phyloP scores from a whole-genome alignment of 2,113 vertebrate species.

The Epinephelus lanceolatus region DNA sequence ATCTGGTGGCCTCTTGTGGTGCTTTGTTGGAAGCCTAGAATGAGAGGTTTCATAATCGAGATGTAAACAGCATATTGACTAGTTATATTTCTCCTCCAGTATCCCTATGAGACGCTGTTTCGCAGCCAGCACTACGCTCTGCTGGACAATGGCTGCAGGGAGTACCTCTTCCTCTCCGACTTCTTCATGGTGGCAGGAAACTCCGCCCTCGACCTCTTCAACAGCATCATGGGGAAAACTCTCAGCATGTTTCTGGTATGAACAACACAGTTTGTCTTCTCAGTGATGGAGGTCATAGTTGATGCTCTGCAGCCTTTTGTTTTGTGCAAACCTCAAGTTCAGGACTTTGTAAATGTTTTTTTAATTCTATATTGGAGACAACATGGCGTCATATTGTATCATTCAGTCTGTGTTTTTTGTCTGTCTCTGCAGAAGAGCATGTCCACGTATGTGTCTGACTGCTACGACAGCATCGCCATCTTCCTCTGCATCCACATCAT shows the following conservation, averaged over 20 bases:
- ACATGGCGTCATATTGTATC: neutral
- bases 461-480: slow-evolving; percentile 93
- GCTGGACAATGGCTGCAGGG: slow-evolving; percentile 92
- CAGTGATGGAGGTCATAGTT: too few relatives aligned
- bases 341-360: neutral
- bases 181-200: slow-evolving; percentile 92
- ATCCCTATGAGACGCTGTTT: slow-evolving; percentile 94
- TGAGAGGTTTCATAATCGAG: neutral
- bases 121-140: slow-evolving; percentile 95
- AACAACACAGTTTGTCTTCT: too few relatives aligned
- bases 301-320: neutral
- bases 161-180: slow-evolving; percentile 92
- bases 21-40: too few relatives aligned
- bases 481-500: slow-evolving; percentile 96
- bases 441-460: slow-evolving; percentile 90
- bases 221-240: slow-evolving; percentile 92
- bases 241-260: slow-evolving; percentile 90
- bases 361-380: neutral
- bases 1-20: neutral
- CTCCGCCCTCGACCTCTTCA: slow-evolving; percentile 91
- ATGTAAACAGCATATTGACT: neutral
- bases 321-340: neutral
- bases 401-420: neutral
- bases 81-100: slow-evolving; percentile 75
- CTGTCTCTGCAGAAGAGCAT: slow-evolving; percentile 88